phyloP scores from a whole-genome alignment of 2,797 vertebrate species.

The Fundulus diaphanus region DNA sequence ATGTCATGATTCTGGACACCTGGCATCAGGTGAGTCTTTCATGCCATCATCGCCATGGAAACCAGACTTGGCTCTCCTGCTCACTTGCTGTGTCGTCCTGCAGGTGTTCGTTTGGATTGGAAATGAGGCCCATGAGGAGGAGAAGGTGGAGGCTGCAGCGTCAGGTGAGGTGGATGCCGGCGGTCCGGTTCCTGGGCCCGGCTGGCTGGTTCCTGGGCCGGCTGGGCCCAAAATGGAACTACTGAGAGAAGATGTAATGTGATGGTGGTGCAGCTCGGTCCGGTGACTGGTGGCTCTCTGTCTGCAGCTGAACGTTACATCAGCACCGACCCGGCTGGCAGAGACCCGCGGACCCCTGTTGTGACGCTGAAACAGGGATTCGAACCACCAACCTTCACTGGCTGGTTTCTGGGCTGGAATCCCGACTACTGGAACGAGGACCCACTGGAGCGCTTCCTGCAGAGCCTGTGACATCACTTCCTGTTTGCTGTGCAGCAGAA shows the following conservation, averaged over 20 bases:
- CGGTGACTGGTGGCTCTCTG: background rate
- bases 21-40: conserved; percentile 91
- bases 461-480: conserved; percentile 38
- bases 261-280: background rate
- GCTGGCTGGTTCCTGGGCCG: too few relatives aligned
- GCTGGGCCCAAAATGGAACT: too few relatives aligned
- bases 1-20: conserved; percentile 98
- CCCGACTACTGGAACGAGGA: background rate
- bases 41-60: background rate
- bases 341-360: conserved; percentile 15
- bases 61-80: background rate
- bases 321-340: conserved; percentile 13
- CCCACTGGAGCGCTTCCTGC: background rate
- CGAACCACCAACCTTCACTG: conserved; percentile 45
- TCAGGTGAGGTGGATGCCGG: conserved; percentile 82
- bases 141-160: conserved; percentile 90
- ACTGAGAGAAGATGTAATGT: too few relatives aligned
- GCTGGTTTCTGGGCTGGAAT: conserved; percentile 62
- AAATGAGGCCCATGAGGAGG: conserved; percentile 94
- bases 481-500: background rate
- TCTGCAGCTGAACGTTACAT: conserved; percentile 44
- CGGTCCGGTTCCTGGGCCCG: background rate
- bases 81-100: conserved; percentile 1
- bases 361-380: conserved; percentile 47
- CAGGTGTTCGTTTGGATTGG: conserved; percentile 98